Base-by-base conservation (phyloP, 2,113 vertebrate genomes). In the Salvelinus alpinus region DNA sequence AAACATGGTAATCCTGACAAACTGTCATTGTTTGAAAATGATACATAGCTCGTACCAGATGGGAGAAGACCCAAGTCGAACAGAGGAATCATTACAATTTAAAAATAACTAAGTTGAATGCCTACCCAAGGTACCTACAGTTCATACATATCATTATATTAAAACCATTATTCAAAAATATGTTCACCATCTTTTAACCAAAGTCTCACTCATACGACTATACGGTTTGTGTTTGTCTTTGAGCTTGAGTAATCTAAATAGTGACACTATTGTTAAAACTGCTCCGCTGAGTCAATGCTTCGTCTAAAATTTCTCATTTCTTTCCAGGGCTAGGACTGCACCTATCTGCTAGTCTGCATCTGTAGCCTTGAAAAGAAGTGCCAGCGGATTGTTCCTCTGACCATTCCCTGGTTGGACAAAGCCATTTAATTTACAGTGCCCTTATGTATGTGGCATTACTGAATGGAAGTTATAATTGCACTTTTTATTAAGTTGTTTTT, bases 41-140 rank as follows among this genome's bases (percentile, higher is more conserved):
- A 78, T 83, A 38, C 29, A 47, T 92, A 93, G 92, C 83, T 93
- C 92, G 71, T 93, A 93, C 88, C 81, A 91, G 86, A 92, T 91
- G 74, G 78, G 84, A 82, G 92, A 92, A 82, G 88, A 81, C 74
- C 77, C 74, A 85, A 89, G 82, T 90, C 18, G 71, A 71, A 60
- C 22, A 60, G 86, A 80, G 72, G 86, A 85, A 74, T 90, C 91
- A 79, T 90, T 92, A 80, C 83, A 75, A 72, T 85, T 88, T 88
- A 83, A 89, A 86, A 89, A 68, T 83, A 78, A 86, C 74, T 87
- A 89, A 14, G 64, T 87, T 79, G 31, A 66, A 82, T 3, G 31
- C 85, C 59, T 69, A 64, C 70, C 48, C 20, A 71, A 91, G 91
- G 91, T 93, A 93, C 80, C 71, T 74, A 59, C 79, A 12, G 14